Base-by-base conservation (phyloP, 2,113 vertebrate genomes). In the Oncorhynchus keta region DNA sequence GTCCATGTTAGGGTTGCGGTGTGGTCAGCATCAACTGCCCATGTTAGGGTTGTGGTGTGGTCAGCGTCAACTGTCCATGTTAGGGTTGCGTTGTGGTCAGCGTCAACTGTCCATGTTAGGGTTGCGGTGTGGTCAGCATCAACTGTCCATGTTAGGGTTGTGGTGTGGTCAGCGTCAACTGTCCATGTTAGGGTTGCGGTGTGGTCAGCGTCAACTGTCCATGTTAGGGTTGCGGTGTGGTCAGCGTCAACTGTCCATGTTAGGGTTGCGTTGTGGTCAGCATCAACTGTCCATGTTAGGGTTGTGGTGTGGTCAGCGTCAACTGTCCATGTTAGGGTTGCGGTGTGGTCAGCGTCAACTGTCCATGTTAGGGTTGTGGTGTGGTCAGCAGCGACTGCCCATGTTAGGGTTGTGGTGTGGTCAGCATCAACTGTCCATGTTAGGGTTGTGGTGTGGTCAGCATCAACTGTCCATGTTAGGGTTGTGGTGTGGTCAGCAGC, bases 341-440 rank as follows among this genome's bases (percentile, higher is more conserved):
- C 6, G 16, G 3, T 32, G 30, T 4, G 48, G 48, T 49, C 48
- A 14, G 13, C 12, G 0, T 49, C 48, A 14, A 12, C 48, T 49
- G 48, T 51, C 48, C 26, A 26, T 7, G 7, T 68, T 32, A 64
- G 51, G 18, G 30, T 48, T 6, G 75, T 22, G 13, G 55, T 82
- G 85, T 70, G 74, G 90, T 96, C 93, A 96, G 91, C 94, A 95
- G 73, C 88, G 93, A 84, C 94, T 94, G 85, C 96, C 95, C 85
- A 95, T 2, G n/a, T 68, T 32, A 64, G 51, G 18, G 30, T 49
- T 6, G 75, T 28, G 11, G 55, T 82, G 85, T 68, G 74, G 90
- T 96, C 93, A 96, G 91, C 94, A 95, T 73, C 88, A 93, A 84
- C 94, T 94, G 85, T 96, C 95, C 85, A 95, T 49, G 64, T 68